Evolutionary conservation across 1,140 invertebrate genomes (phyloP), one percentile per base, ranked within the genome.

Genomic region (Lepidurus apus): DNA sequence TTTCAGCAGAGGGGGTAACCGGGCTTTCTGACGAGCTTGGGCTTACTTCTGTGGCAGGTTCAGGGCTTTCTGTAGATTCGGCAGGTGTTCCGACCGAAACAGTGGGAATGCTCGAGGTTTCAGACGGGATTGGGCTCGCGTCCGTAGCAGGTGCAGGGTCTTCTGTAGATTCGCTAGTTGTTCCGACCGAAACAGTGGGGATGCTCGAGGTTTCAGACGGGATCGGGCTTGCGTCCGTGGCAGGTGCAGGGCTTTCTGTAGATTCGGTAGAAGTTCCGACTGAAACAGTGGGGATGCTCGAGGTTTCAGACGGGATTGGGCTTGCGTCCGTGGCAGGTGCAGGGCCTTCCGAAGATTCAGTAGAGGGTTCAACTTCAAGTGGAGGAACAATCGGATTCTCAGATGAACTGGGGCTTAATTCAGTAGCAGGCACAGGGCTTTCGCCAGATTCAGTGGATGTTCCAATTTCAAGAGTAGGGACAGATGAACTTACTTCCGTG

Each of bases 231-330:
- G 53, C 17, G 1, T 65, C 53, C 21, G 45, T 47, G 45, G 45
- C 45, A 11, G 53, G 53, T 17, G 21, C 53, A 11, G 53, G 13
- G 2, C 53, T 21, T 9, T 17, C 13, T 13, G 53, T n/a, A 9
- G 53, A 65, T 17, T 65, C 53, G 53, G 3, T n/a, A 73, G 53
- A 4, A n/a, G 53, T n/a, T 73, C 7, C 53, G 53, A 24, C 21
- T 3, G 53, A 65, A 65, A 65, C 53, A 74, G 73, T 34, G 21
- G 75, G 44, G 74, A 43, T 44, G 74, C 77, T 44, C 8, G 47
- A n/a, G 47, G 7, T 24, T 42, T 43, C n/a, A 24, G 24, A 43
- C 1, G 42, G 2, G 7, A 47, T 42, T 43, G n/a, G 42, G 75
- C 42, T 43, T 8, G 75, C 5, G 17, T 26, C 75, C 7, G 75